phyloP scores from a whole-genome alignment of 2,797 vertebrate genomes.

The Hoplostethus atlanticus region DNA sequence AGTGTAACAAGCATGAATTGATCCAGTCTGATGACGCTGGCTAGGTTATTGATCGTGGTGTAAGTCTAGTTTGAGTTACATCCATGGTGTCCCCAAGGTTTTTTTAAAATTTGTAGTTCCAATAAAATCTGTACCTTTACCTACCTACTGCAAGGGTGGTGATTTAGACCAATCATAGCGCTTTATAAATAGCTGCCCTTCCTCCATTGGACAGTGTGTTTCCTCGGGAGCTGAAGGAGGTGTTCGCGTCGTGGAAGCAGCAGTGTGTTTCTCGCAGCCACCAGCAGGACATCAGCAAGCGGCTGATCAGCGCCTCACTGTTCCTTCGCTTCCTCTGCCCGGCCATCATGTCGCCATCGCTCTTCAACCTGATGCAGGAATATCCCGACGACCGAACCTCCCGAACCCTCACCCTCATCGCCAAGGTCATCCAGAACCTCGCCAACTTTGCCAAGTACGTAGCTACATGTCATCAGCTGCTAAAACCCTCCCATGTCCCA shows the following conservation, averaged over 20 bases:
- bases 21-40: too few species aligned
- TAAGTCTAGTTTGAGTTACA: too few species aligned
- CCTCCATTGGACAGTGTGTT: constrained; percentile 86
- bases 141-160: too few species aligned
- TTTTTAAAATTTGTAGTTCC: too few species aligned
- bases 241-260: constrained; percentile 96
- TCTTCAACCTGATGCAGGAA: constrained; percentile 95
- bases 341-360: constrained; percentile 97
- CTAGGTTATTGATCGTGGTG: too few species aligned
- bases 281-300: constrained; percentile 92
- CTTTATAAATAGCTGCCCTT: too few species aligned
- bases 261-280: constrained; percentile 93
- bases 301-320: constrained; percentile 94
- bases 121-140: too few species aligned
- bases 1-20: too few species aligned
- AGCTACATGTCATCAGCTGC: background rate
- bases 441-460: constrained; percentile 97
- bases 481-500: too few species aligned
- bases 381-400: constrained; percentile 95
- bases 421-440: constrained; percentile 98
- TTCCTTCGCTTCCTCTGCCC: constrained; percentile 98
- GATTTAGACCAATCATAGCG: too few species aligned
- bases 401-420: constrained; percentile 94
- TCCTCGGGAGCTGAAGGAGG: constrained; percentile 95
- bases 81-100: too few species aligned